These are phyloP conservation scores for Esox lucius DNA, from an alignment of 2,797 vertebrate species.

Conservation along the genomic window DNA sequence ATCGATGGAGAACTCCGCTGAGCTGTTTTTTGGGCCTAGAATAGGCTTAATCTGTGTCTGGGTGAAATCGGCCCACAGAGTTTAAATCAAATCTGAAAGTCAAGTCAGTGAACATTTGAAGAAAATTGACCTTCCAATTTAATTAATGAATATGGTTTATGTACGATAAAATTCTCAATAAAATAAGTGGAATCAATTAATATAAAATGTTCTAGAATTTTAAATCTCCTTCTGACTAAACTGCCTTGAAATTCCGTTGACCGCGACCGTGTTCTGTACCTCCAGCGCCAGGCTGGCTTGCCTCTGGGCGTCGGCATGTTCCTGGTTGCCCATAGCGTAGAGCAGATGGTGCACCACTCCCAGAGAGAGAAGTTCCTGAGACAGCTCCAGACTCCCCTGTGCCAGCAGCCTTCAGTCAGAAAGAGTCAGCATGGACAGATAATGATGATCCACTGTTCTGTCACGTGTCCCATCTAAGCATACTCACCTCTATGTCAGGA, in stretches of 20 bases:
- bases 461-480: neutral
- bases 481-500: neutral
- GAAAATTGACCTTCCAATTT: no score
- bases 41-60: no score
- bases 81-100: no score
- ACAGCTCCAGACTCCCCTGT: conserved; percentile 62
- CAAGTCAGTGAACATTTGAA: no score
- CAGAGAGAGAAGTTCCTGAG: conserved; percentile 75
- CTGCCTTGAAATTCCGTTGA: neutral
- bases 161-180: no score
- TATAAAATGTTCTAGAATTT: no score
- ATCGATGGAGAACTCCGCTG: no score
- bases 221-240: neutral
- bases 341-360: conserved; percentile 77
- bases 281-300: conserved; percentile 80
- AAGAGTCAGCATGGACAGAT: neutral
- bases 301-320: conserved; percentile 79
- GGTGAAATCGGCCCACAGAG: no score
- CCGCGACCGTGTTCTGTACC: conserved; percentile 58
- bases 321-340: conserved; percentile 77
- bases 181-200: no score
- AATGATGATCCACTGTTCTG: neutral
- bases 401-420: conserved; percentile 71
- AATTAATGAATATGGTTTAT: no score
- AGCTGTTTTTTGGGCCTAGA: no score